Conservation (phyloP, 2,888 invertebrate genomes). For the Metopia argyrocephala region DNA sequence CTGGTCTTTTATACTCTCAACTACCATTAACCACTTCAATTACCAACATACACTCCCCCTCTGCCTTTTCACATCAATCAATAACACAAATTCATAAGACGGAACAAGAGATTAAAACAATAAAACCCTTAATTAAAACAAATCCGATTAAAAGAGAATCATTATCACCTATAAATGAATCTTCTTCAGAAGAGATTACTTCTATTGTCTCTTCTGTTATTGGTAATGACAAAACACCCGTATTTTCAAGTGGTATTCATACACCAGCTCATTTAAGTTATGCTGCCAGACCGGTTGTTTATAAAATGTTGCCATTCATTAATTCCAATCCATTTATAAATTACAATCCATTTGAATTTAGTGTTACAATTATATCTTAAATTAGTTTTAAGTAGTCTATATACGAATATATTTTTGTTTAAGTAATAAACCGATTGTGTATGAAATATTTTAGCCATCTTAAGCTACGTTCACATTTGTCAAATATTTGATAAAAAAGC, state of each 20-base stretch:
- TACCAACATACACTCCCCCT: constrained; percentile 6
- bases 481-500: too few relatives aligned
- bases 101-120: neutral
- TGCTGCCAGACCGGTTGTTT: constrained; percentile 60
- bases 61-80: constrained; percentile 38
- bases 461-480: too few relatives aligned
- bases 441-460: too few relatives aligned
- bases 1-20: constrained; percentile 3
- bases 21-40: neutral
- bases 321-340: constrained; percentile 29
- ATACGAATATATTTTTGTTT: too few relatives aligned
- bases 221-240: constrained; percentile 10
- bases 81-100: neutral
- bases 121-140: neutral
- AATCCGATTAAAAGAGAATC: neutral
- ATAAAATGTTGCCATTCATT: constrained; percentile 51
- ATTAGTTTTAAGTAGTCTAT: neutral
- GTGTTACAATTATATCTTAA: neutral
- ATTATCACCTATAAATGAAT: neutral
- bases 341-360: neutral
- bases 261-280: constrained; percentile 63
- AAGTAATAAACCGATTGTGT: too few relatives aligned
- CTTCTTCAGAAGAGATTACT: neutral
- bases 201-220: neutral
- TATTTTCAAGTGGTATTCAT: constrained; percentile 28